A percentile compares a stretch with the other conserved stretches of the same genome.
phyloP scores from a whole-genome alignment of 2,113 vertebrate genomes.

The Dendropsophus ebraccatus region DNA sequence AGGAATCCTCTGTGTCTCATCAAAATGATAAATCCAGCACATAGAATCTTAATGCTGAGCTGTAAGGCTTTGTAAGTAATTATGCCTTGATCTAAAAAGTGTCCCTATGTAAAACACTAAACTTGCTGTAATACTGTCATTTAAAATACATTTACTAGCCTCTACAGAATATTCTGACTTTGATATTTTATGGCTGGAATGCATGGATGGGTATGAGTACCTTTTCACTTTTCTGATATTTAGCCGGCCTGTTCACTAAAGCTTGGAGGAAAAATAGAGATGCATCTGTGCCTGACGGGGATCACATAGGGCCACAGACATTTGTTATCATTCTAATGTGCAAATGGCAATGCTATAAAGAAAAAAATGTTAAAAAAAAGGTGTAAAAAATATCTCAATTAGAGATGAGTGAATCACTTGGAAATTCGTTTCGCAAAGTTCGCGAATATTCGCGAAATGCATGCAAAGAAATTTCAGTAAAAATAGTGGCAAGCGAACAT shows the following conservation, averaged over 20 bases:
- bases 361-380: slow-evolving; percentile 15
- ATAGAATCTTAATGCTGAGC: slow-evolving; percentile 15
- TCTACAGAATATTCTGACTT: slow-evolving; percentile 2
- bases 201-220: slow-evolving; percentile 9
- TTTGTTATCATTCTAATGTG: slow-evolving; percentile 31
- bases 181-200: slow-evolving; percentile 7
- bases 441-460: too few species aligned
- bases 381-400: not conserved
- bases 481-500: too few species aligned
- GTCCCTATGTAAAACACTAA: not conserved
- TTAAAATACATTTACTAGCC: not conserved
- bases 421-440: too few species aligned
- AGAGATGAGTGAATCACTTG: too few species aligned
- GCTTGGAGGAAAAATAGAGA: slow-evolving; percentile 24
- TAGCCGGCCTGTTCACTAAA: slow-evolving; percentile 12
- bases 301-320: not conserved
- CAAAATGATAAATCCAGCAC: slow-evolving; percentile 37
- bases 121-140: not conserved
- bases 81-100: not conserved
- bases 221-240: slow-evolving; percentile 48
- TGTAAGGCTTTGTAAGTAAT: slow-evolving; percentile 10
- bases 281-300: slow-evolving; percentile 20
- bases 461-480: too few species aligned
- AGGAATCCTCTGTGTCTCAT: slow-evolving; percentile 46
- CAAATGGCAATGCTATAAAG: slow-evolving; percentile 6